Conservation (phyloP, 2,797 vertebrate genomes). For the Lutjanus campechanus region DNA sequence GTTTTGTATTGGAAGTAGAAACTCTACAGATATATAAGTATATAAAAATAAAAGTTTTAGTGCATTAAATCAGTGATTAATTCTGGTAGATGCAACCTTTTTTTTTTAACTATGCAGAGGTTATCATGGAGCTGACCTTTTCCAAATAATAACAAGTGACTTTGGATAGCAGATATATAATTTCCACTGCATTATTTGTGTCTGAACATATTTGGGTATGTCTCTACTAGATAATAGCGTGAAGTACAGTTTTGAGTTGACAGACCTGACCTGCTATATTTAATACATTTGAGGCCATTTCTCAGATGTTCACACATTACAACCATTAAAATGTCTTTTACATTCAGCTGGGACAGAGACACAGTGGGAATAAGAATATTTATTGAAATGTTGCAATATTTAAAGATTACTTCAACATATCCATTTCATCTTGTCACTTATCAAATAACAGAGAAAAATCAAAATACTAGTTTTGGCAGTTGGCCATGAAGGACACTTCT, state of each 20-base stretch:
- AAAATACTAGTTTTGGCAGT: slow-evolving; percentile 68
- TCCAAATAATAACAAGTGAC: no score
- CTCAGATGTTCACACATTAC: background rate
- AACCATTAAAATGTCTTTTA: background rate
- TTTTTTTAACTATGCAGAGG: no score
- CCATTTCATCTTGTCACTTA: slow-evolving; percentile 42
- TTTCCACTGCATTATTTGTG: no score
- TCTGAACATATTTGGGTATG: no score
- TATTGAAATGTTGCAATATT: slow-evolving; percentile 73
- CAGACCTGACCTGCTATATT: background rate
- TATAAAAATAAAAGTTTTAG: no score
- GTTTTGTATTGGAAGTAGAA: no score
- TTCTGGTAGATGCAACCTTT: no score
- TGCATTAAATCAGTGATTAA: no score
- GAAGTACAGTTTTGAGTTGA: background rate
- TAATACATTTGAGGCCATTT: background rate
- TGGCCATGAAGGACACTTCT: slow-evolving; percentile 68
- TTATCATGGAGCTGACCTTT: no score
- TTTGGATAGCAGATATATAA: no score
- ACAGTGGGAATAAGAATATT: slow-evolving; percentile 67
- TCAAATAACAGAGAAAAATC: slow-evolving; percentile 65
- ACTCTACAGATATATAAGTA: no score
- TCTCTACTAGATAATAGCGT: no score
- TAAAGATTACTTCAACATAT: slow-evolving; percentile 45
- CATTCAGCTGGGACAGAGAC: slow-evolving; percentile 7